Evolutionary conservation across 2,888 invertebrate genomes (phyloP).

Genomic region (Rugalucina vietnamica): DNA sequence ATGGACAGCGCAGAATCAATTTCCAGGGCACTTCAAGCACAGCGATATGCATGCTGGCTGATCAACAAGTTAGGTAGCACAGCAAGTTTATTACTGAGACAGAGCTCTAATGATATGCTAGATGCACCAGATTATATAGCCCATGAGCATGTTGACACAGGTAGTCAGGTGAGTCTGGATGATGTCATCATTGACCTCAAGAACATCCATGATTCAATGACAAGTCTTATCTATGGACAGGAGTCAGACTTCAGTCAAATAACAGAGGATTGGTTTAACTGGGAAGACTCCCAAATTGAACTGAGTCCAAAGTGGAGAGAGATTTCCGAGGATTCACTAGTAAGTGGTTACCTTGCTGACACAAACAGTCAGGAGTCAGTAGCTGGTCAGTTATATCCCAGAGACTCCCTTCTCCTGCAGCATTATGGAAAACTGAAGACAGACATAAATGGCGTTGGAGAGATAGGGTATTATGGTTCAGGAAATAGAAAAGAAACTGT

Average conservation of each 20-base stretch:
- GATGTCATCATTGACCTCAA: not conserved
- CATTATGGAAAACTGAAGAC: not conserved
- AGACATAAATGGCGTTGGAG: not conserved
- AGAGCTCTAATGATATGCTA: not conserved
- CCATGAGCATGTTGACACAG: not conserved
- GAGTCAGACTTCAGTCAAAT: not conserved
- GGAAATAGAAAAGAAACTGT: too few species aligned
- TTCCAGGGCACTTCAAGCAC: not conserved
- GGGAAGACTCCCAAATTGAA: not conserved
- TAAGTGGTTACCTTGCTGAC: slow-evolving; percentile 26
- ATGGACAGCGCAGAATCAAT: not conserved
- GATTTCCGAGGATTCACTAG: slow-evolving; percentile 5
- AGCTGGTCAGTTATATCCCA: not conserved
- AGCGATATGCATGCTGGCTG: not conserved
- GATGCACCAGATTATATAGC: not conserved
- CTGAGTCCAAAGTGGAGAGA: not conserved
- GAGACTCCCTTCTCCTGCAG: not conserved
- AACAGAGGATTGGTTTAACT: not conserved
- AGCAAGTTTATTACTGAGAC: not conserved
- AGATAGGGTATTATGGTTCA: not conserved
- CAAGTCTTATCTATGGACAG: not conserved
- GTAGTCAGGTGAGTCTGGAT: not conserved
- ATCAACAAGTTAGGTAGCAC: not conserved
- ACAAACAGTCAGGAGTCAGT: not conserved
- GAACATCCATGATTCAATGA: not conserved